These are phyloP conservation scores for Apotomis turbidana DNA, from an alignment of 2,888 invertebrate genomes.

Conservation along the genomic window DNA sequence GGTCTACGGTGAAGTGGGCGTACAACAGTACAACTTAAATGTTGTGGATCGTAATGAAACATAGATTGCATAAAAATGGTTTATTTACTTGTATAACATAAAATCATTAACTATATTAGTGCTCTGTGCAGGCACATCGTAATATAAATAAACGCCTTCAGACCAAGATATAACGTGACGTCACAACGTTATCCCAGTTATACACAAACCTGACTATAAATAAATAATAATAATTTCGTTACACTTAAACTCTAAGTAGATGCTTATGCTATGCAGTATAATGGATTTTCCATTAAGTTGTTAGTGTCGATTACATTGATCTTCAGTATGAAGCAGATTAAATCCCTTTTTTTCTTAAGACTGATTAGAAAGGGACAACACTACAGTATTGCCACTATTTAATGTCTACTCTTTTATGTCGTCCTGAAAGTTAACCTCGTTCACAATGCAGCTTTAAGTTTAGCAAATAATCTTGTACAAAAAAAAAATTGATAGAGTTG, in stretches of 20 bases:
- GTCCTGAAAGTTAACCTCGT: too few relatives aligned
- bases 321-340: neutral
- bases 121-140: constrained; percentile 3
- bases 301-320: neutral
- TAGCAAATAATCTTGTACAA: too few relatives aligned
- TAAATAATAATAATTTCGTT: constrained; percentile 23
- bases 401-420: too few relatives aligned
- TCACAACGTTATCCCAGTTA: neutral
- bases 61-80: neutral
- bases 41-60: neutral
- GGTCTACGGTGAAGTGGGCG: too few relatives aligned
- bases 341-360: too few relatives aligned
- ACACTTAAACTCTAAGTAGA: constrained; percentile 9
- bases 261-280: neutral
- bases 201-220: neutral
- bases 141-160: constrained; percentile 1
- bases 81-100: constrained; percentile 9
- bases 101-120: constrained; percentile 4
- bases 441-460: too few relatives aligned
- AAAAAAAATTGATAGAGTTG: too few relatives aligned
- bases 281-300: neutral
- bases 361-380: too few relatives aligned
- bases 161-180: too few relatives aligned
- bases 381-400: too few relatives aligned
- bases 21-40: too few relatives aligned